These are phyloP conservation scores for Heterodera filipjevi DNA, from an alignment of 2,888 invertebrate genomes.

Conservation along the genomic window DNA sequence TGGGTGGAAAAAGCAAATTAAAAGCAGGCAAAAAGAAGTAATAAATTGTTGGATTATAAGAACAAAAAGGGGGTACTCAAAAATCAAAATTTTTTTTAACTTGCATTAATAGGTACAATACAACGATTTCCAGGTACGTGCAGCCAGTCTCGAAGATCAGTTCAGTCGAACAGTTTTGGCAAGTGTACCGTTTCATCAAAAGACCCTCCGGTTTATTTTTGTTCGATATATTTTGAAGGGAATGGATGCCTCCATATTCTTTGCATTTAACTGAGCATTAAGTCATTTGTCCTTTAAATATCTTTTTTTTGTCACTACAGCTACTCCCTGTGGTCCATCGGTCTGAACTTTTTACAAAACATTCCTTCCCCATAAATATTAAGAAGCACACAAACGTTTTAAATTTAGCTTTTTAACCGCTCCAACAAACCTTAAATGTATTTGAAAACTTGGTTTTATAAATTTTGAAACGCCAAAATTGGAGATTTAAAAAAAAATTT, in stretches of 20 bases:
- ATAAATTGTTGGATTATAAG: neutral
- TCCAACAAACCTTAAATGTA: too few species aligned
- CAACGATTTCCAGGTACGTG: slow-evolving; percentile 32
- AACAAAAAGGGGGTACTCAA: neutral
- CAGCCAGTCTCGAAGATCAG: slow-evolving; percentile 51
- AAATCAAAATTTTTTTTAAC: slow-evolving; percentile 12
- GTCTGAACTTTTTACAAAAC: too few species aligned
- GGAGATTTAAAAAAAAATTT: too few species aligned
- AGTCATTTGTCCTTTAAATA: too few species aligned
- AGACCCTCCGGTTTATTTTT: slow-evolving; percentile 75
- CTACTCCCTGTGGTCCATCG: too few species aligned
- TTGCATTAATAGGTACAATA: too few species aligned
- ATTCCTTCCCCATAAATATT: too few species aligned
- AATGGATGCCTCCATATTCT: slow-evolving; percentile 15
- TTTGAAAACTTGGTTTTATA: too few species aligned
- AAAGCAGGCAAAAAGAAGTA: neutral
- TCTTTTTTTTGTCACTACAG: too few species aligned
- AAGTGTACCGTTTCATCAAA: slow-evolving; percentile 86
- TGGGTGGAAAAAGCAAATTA: neutral
- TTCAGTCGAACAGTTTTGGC: slow-evolving; percentile 94
- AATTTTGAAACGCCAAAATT: too few species aligned
- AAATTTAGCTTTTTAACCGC: too few species aligned
- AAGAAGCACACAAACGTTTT: too few species aligned
- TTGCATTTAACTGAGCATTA: slow-evolving; percentile 13
- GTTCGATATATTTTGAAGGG: neutral